Conservation (phyloP, 2,113 vertebrate genomes). For the Platichthys stellatus region DNA sequence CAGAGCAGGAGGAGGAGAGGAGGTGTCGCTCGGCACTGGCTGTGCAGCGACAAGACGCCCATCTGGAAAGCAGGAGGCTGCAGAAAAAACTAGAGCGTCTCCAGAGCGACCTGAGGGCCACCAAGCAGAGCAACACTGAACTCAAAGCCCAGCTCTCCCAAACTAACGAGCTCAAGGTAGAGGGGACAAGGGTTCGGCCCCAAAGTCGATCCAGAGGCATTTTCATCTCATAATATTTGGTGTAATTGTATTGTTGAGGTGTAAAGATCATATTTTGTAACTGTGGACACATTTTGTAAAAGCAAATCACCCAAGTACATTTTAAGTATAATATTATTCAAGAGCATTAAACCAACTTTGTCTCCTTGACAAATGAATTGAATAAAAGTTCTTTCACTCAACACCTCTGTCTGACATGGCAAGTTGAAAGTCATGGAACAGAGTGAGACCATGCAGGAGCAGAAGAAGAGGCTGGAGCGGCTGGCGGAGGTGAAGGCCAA, state of each 20-base stretch:
- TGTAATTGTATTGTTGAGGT: conserved; percentile 6
- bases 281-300: not conserved
- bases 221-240: conserved; percentile 34
- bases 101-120: conserved; percentile 84
- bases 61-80: conserved; percentile 79
- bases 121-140: conserved; percentile 80
- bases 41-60: conserved; percentile 83
- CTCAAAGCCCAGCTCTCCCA: conserved; percentile 89
- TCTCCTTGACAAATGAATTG: conserved; percentile 10
- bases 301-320: not conserved
- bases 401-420: conserved; percentile 64
- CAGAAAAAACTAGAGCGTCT: conserved; percentile 87
- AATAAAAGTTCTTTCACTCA: conserved; percentile 24
- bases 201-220: conserved; percentile 44
- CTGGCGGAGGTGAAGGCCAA: conserved; percentile 86
- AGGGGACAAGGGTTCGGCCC: conserved; percentile 55
- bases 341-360: not conserved
- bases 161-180: conserved; percentile 90
- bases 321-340: not conserved
- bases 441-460: conserved; percentile 85
- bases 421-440: conserved; percentile 90
- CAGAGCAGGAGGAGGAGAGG: conserved; percentile 88
- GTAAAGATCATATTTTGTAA: not conserved
- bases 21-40: conserved; percentile 77
- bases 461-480: conserved; percentile 83